Conservation (phyloP, 1,140 invertebrate species). For the Drosophila murphyi region DNA sequence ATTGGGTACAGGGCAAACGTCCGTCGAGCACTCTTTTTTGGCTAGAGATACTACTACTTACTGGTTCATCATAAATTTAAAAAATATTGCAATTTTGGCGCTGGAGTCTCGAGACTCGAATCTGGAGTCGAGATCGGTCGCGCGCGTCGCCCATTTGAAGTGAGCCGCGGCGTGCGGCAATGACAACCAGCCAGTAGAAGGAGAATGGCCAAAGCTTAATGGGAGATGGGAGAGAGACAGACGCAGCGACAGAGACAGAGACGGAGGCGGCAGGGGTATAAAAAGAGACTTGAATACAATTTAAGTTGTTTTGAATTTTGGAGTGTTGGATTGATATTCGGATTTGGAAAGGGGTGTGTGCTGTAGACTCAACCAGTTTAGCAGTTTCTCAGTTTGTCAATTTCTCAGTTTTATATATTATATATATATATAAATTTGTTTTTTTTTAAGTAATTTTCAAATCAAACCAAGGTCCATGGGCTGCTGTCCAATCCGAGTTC, state of each 20-base stretch:
- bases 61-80: constrained; percentile 76
- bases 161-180: constrained; percentile 67
- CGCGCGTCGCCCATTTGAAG: constrained; percentile 75
- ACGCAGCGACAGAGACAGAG: background rate
- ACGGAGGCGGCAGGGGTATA: background rate
- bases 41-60: constrained; percentile 1
- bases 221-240: constrained; percentile 1
- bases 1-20: background rate
- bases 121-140: constrained; percentile 40
- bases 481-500: too few species aligned
- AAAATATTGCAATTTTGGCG: constrained; percentile 78
- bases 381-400: constrained; percentile 13
- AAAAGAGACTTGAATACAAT: constrained; percentile 11
- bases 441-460: constrained; percentile 73
- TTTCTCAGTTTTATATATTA: constrained; percentile 7
- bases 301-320: constrained; percentile 10
- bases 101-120: constrained; percentile 19
- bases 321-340: constrained; percentile 26
- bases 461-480: constrained; percentile 75
- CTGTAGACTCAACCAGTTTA: constrained; percentile 65
- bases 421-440: constrained; percentile 34
- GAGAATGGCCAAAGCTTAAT: constrained; percentile 53
- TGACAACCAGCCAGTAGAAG: constrained; percentile 56
- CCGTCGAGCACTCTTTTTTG: background rate
- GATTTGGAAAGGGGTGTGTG: constrained; percentile 14